Evolutionary conservation across 2,113 vertebrate genomes (phyloP), one percentile per base, ranked within the genome.

Genomic region (Porphyrio hochstetteri): DNA sequence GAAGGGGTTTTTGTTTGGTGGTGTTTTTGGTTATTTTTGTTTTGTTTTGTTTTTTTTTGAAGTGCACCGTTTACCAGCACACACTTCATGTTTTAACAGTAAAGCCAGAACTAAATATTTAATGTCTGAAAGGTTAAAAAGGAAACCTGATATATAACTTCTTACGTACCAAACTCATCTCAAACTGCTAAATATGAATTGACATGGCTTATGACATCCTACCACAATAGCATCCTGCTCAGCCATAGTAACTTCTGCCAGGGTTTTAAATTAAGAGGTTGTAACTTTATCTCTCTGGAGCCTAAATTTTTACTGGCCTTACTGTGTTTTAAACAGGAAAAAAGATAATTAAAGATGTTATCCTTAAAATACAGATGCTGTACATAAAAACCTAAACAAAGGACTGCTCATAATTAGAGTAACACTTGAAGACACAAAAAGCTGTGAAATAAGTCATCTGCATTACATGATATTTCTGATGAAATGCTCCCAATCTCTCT

Each of bases 121-220:
- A 46, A 80, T 24, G 20, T n/a, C 44, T 83, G 36, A 96, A 90
- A 96, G 78, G 87, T 87, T 79, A 74, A 50, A 91, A 77, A 40
- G 93, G 93, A 94, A 94, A 93, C 56, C 27, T 38, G 79, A 91
- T 86, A 36, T 5, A 4, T 10, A 63, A 52, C 25, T 80, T 74
- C 68, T 77, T 36, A 63, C 71, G 67, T 80, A 90, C n/a, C 50
- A 93, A 68, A 74, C 40, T 69, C 61, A 69, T 74, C 68, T 83
- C 60, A 70, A 92, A 67, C 36, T 67, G 59, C 76, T 86, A 96
- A 94, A 92, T 92, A 85, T 80, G 76, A 96, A 88, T 33, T 74
- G 50, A 77, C 71, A 55, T 4, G 14, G 76, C 33, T 93, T 86
- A 80, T 77, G 78, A 88, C 55, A 91, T 88, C 70, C 69, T 59